A percentile compares a stretch with the other conserved stretches of the same genome.
Evolutionary conservation across 1,140 invertebrate species (phyloP).

Genomic region (Antheraea pernyi): DNA sequence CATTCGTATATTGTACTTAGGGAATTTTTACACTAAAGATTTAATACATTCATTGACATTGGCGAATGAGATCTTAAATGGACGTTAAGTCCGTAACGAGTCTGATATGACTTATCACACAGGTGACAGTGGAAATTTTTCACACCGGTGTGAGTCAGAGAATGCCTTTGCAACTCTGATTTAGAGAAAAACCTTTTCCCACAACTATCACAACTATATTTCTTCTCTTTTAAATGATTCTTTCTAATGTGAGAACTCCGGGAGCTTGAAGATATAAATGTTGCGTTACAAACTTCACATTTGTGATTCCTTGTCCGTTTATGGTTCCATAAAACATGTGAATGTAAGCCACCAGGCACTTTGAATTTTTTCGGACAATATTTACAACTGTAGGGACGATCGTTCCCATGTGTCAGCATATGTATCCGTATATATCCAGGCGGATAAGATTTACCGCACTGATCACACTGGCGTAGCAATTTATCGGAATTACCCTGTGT

Average conservation of each 20-base stretch:
- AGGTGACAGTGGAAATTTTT: slow-evolving; percentile 73
- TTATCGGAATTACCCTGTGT: slow-evolving; percentile 41
- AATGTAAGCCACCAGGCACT: slow-evolving; percentile 67
- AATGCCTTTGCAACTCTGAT: slow-evolving; percentile 68
- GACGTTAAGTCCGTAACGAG: slow-evolving; percentile 70
- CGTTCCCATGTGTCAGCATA: slow-evolving; percentile 69
- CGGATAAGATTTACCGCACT: slow-evolving; percentile 75
- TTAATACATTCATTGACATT: slow-evolving; percentile 26
- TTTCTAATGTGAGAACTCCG: slow-evolving; percentile 69
- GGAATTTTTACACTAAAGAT: slow-evolving; percentile 13
- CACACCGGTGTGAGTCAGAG: slow-evolving; percentile 66
- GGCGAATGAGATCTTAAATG: slow-evolving; percentile 68
- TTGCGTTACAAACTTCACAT: slow-evolving; percentile 70
- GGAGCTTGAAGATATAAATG: slow-evolving; percentile 71
- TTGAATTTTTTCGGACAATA: slow-evolving; percentile 76
- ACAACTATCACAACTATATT: slow-evolving; percentile 69
- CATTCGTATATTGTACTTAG: background rate
- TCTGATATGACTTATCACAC: slow-evolving; percentile 75
- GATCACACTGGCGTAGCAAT: slow-evolving; percentile 65
- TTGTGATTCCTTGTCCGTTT: slow-evolving; percentile 69
- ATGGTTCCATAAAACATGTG: slow-evolving; percentile 73
- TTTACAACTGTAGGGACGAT: slow-evolving; percentile 66
- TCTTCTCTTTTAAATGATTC: slow-evolving; percentile 74
- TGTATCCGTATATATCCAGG: slow-evolving; percentile 71
- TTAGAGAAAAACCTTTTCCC: slow-evolving; percentile 71